phyloP scores from a whole-genome alignment of 2,797 vertebrate species.

The Heterohyrax brucei region DNA sequence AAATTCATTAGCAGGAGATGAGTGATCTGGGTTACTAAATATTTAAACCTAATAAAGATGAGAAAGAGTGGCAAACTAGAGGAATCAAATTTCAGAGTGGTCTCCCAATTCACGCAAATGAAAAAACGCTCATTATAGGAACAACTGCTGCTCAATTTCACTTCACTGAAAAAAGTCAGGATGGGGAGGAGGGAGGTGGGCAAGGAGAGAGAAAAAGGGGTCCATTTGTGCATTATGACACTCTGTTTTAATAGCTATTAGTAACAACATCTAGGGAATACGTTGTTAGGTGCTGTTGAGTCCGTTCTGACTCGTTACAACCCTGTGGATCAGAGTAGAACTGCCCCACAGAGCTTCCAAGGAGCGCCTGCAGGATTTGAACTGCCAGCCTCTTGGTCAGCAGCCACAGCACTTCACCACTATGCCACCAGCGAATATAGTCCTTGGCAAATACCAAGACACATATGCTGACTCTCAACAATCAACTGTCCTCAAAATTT shows the following conservation, averaged over 20 bases:
- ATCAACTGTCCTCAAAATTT: slow-evolving; percentile 54
- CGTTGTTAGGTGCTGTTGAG: background rate
- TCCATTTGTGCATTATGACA: background rate
- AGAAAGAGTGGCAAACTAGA: slow-evolving; percentile 44
- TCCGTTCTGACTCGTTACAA: no score
- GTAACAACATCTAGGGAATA: background rate
- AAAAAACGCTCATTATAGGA: background rate
- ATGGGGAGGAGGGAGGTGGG: background rate
- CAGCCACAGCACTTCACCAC: no score
- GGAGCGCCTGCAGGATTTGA: no score
- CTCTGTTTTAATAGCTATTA: background rate
- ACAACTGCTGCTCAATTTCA: background rate
- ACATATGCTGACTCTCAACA: background rate
- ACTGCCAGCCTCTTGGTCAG: no score
- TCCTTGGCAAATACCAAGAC: slow-evolving; percentile 47
- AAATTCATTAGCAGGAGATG: slow-evolving; percentile 57
- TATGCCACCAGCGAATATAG: no score
- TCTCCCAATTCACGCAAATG: background rate
- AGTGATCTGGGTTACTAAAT: slow-evolving; percentile 59
- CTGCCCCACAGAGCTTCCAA: no score
- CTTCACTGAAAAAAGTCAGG: background rate
- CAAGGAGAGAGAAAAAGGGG: background rate
- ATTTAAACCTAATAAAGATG: slow-evolving; percentile 61
- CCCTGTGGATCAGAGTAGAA: no score
- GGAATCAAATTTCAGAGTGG: slow-evolving; percentile 52